phyloP scores from a whole-genome alignment of 2,888 invertebrate genomes.

The Hypena proboscidalis region DNA sequence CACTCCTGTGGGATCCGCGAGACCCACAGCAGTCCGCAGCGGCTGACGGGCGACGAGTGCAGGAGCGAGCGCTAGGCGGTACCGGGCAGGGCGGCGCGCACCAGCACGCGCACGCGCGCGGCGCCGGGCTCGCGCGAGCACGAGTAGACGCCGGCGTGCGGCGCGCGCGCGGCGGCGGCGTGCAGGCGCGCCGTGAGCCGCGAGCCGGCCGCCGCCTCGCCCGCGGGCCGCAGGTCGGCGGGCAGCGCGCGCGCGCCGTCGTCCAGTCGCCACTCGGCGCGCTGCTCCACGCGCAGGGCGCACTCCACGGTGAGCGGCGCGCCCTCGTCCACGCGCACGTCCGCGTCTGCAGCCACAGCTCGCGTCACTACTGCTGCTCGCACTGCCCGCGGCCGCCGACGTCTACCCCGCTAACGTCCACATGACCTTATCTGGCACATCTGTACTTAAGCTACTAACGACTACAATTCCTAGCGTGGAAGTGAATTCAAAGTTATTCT shows the following conservation, averaged over 20 bases:
- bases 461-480: no score
- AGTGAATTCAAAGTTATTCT: no score
- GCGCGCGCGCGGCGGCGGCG: slow-evolving; percentile 53
- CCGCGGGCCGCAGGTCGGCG: slow-evolving; percentile 56
- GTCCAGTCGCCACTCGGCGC: slow-evolving; percentile 58
- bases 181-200: slow-evolving; percentile 57
- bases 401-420: not conserved
- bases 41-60: slow-evolving; percentile 13
- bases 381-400: slow-evolving; percentile 4
- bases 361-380: slow-evolving; percentile 22
- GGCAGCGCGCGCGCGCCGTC: slow-evolving; percentile 57
- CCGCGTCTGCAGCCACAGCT: slow-evolving; percentile 45
- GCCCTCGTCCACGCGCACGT: slow-evolving; percentile 62
- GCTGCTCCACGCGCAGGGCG: slow-evolving; percentile 64
- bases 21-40: not conserved
- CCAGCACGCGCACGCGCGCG: slow-evolving; percentile 58
- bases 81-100: slow-evolving; percentile 40
- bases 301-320: slow-evolving; percentile 72
- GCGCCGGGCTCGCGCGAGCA: slow-evolving; percentile 55
- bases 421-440: no score
- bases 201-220: slow-evolving; percentile 51
- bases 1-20: not conserved
- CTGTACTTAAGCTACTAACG: no score
- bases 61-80: slow-evolving; percentile 17
- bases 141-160: slow-evolving; percentile 67